A percentile compares a stretch with the other conserved stretches of the same genome.
Evolutionary conservation across 2,888 invertebrate species (phyloP).

Genomic region (Melinaea marsaeus): DNA sequence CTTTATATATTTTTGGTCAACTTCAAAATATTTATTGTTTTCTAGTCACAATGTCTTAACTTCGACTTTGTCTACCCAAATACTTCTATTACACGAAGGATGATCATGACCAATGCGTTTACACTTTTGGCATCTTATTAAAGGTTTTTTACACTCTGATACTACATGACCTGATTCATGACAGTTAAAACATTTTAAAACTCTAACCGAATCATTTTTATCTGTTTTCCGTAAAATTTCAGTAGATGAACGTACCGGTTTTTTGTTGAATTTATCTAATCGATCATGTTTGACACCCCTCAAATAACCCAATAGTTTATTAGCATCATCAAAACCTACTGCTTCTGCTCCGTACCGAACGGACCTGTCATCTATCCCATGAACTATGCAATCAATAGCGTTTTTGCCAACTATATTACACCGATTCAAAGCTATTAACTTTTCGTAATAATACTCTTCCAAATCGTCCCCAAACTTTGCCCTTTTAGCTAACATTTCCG

Average conservation of each 20-base stretch:
- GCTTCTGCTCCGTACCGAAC: slow-evolving; percentile 7
- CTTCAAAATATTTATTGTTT: neutral
- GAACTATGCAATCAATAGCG: slow-evolving; percentile 4
- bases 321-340: slow-evolving; percentile 1
- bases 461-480: slow-evolving; percentile 24
- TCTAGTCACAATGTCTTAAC: slow-evolving; percentile 11
- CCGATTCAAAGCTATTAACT: slow-evolving; percentile 23
- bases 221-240: too few species aligned
- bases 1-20: slow-evolving; percentile 15
- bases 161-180: too few species aligned
- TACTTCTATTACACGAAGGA: too few species aligned
- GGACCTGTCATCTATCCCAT: slow-evolving; percentile 10
- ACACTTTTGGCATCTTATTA: too few species aligned
- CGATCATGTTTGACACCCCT: too few species aligned
- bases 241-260: too few species aligned
- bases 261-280: too few species aligned
- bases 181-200: too few species aligned
- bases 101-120: too few species aligned
- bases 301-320: slow-evolving; percentile 4
- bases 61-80: slow-evolving; percentile 8
- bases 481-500: slow-evolving; percentile 33
- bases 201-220: too few species aligned
- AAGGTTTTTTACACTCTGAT: too few species aligned
- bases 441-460: slow-evolving; percentile 29
- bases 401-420: slow-evolving; percentile 11